phyloP scores from a whole-genome alignment of 2,113 vertebrate genomes.

The Andinoacara biseriatus region DNA sequence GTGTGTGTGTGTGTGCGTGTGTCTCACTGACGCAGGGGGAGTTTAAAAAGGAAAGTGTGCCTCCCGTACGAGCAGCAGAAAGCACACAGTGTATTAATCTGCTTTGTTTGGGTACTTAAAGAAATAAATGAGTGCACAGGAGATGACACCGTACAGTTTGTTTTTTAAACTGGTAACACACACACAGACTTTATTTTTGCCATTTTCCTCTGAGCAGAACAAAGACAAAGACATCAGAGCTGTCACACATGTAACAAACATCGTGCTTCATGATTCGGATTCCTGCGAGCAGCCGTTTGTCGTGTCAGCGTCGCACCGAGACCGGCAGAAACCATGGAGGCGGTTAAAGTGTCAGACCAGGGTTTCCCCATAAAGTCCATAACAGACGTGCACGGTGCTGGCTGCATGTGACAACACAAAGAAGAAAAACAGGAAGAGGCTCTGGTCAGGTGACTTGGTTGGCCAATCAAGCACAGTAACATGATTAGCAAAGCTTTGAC shows the following conservation, averaged over 20 bases:
- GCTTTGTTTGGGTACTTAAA: background rate
- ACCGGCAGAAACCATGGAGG: too few relatives aligned
- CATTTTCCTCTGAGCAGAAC: background rate
- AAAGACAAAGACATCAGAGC: background rate
- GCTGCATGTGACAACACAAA: background rate
- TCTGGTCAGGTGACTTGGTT: background rate
- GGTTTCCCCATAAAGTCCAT: too few relatives aligned
- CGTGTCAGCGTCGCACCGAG: too few relatives aligned
- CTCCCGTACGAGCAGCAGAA: background rate
- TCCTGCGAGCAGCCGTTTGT: background rate
- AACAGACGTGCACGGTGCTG: too few relatives aligned
- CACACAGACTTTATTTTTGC: background rate
- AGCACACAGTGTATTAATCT: background rate
- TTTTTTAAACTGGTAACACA: background rate
- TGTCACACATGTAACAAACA: background rate
- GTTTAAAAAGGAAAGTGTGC: too few relatives aligned
- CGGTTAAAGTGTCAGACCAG: too few relatives aligned
- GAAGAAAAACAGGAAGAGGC: background rate
- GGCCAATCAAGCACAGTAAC: background rate
- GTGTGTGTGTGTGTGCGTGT: background rate
- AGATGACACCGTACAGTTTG: background rate
- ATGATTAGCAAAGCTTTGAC: background rate
- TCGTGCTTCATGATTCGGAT: background rate
- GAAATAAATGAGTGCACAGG: background rate
- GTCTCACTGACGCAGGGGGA: too few relatives aligned